Evolutionary conservation across 2,888 invertebrate genomes (phyloP), one percentile per base, ranked within the genome.

Genomic region (Agriopis aurantiaria): DNA sequence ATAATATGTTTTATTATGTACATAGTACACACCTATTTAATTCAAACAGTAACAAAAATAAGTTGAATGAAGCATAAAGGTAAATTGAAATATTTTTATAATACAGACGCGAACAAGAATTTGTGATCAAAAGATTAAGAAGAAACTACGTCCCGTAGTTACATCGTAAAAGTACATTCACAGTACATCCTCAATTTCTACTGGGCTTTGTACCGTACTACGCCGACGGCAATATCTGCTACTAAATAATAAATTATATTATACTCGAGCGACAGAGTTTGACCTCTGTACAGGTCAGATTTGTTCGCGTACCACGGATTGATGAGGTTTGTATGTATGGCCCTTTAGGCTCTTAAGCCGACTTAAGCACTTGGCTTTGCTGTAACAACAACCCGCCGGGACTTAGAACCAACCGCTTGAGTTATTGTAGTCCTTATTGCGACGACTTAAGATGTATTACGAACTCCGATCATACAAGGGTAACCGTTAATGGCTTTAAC

Each of bases 331-430:
- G 68, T 61, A 58, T 60, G 58, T 73, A 68, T 63, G 69, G 52
- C 71, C 69, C 75, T 73, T 76, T 73, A 73, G 71, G 66, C 66
- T 59, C 70, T 60, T 78, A 75, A 78, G 76, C 75, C 74, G 71
- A 71, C 70, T 76, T 78, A 76, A 75, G 74, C 73, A 58, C 67
- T 65, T 68, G 69, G 73, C 69, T 76, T 75, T 76, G 45, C 72
- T 65, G 65, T 70, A 76, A 78, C 76, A 76, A 74, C 74, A 68
- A 65, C 68, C 71, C 69, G 58, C 58, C 43, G 71, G 74, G 73
- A 72, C 60, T 71, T 55, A 71, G 58, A 67, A 49, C 71, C 71
- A 62, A 60, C 71, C 58, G 60, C 56, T 56, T 40, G 58, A 65
- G 67, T 53, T 59, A 77, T 71, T 71, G 61, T 72, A 69, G 58